Percentiles rank a stretch among this genome's conserved stretches.
phyloP scores from a whole-genome alignment of 2,113 vertebrate species.

The Megaceryle maxima region DNA sequence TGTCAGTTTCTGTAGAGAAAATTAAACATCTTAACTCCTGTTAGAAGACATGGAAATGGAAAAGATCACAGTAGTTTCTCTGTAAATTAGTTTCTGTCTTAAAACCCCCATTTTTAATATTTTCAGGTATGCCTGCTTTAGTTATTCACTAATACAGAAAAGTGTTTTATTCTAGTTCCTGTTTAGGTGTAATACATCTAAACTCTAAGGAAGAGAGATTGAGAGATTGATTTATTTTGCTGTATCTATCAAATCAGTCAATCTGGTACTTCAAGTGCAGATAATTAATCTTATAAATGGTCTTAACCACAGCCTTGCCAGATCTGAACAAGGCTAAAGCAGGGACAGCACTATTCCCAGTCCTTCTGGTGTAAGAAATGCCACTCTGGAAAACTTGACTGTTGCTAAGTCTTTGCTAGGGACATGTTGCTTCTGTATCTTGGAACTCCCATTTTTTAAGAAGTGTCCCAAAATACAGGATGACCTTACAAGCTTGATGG shows the following conservation, averaged over 20 bases:
- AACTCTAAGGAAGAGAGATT: background rate
- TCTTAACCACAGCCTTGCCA: background rate
- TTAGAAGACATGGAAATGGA: background rate
- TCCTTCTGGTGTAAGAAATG: background rate
- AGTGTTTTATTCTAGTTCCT: background rate
- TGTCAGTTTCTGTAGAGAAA: background rate
- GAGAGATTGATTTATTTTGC: slow-evolving; percentile 15
- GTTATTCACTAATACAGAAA: background rate
- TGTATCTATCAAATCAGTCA: background rate
- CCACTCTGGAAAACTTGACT: background rate
- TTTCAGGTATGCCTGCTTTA: background rate
- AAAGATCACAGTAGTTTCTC: background rate
- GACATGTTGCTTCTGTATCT: background rate
- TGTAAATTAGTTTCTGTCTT: background rate
- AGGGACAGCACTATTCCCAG: background rate
- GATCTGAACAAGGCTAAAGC: background rate
- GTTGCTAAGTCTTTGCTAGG: background rate
- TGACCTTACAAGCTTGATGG: background rate
- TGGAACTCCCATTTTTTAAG: background rate
- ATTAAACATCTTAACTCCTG: background rate
- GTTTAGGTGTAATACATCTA: background rate
- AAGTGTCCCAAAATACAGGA: background rate
- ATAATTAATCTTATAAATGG: background rate
- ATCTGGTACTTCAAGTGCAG: background rate
- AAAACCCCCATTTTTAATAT: background rate